Percentiles rank a stretch among this genome's conserved stretches.
phyloP scores from a whole-genome alignment of 2,113 vertebrate species.

The Chaenogobius annularis region DNA sequence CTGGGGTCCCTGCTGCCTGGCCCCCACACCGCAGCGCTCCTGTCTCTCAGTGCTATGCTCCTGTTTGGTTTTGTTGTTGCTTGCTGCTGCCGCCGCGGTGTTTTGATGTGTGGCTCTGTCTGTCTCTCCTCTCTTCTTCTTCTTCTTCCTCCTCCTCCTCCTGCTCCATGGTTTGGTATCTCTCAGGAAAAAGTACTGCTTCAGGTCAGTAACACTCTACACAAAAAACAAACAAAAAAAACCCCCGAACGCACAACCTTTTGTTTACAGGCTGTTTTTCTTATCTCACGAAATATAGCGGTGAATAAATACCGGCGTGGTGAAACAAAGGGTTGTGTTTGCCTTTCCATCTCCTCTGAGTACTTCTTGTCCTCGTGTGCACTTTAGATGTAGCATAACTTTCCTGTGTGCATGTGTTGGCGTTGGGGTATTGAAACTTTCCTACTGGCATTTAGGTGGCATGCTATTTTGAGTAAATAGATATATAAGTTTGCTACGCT shows the following conservation, averaged over 20 bases:
- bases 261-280: slow-evolving; percentile 45
- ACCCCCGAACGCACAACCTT: slow-evolving; percentile 38
- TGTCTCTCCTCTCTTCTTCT: slow-evolving; percentile 68
- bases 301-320: background rate
- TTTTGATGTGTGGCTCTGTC: slow-evolving; percentile 75
- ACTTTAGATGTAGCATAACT: background rate
- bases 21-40: slow-evolving; percentile 41
- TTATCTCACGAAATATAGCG: slow-evolving; percentile 3
- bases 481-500: no score
- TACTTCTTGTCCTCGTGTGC: slow-evolving; percentile 17
- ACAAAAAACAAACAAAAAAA: slow-evolving; percentile 39
- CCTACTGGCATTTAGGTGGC: background rate
- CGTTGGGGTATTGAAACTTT: background rate
- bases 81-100: slow-evolving; percentile 46
- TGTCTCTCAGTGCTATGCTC: slow-evolving; percentile 36
- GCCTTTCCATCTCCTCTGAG: slow-evolving; percentile 25
- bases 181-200: slow-evolving; percentile 94
- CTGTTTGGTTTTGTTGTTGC: slow-evolving; percentile 48
- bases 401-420: background rate
- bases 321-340: slow-evolving; percentile 42
- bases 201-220: slow-evolving; percentile 88
- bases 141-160: slow-evolving; percentile 67
- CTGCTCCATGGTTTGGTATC: slow-evolving; percentile 86
- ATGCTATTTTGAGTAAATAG: background rate
- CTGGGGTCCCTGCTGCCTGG: slow-evolving; percentile 34